These are phyloP conservation scores for Heloderma charlesbogerti DNA, from an alignment of 2,113 vertebrate genomes.

Conservation along the genomic window DNA sequence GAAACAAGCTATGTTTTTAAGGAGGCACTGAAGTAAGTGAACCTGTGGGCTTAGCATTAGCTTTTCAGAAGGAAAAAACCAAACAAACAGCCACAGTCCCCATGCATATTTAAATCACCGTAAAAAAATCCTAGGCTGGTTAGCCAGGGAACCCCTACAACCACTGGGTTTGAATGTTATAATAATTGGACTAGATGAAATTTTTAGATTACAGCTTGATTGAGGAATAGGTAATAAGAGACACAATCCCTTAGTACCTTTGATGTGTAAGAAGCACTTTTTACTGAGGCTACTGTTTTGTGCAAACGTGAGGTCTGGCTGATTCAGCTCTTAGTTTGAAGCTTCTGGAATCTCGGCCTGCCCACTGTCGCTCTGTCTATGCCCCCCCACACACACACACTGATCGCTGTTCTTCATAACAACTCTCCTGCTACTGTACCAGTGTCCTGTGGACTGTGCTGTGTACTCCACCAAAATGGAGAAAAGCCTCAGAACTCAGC, in stretches of 20 bases:
- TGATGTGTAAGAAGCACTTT: neutral
- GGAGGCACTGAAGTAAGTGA: slow-evolving; percentile 44
- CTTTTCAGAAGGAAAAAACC: neutral
- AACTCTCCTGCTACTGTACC: neutral
- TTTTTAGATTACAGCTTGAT: neutral
- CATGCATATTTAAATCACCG: neutral
- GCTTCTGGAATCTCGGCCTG: neutral
- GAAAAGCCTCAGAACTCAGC: no score
- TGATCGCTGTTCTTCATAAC: neutral
- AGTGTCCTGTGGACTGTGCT: no score
- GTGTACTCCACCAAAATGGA: no score
- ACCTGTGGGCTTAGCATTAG: neutral
- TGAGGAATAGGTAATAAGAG: neutral
- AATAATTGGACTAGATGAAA: slow-evolving; percentile 1
- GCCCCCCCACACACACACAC: no score
- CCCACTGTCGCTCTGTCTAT: neutral
- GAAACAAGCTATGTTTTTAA: slow-evolving; percentile 68
- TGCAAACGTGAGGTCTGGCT: neutral
- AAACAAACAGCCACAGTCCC: accelerated
- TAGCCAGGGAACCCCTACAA: neutral
- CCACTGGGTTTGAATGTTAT: slow-evolving; percentile 14
- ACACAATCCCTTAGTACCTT: neutral
- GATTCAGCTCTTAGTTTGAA: neutral
- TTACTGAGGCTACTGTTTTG: neutral
- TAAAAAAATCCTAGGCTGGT: accelerated